Percentiles rank a stretch among this genome's conserved stretches.
Conservation (phyloP, 2,797 vertebrate species). For the Schizopygopsis malacanthus region DNA sequence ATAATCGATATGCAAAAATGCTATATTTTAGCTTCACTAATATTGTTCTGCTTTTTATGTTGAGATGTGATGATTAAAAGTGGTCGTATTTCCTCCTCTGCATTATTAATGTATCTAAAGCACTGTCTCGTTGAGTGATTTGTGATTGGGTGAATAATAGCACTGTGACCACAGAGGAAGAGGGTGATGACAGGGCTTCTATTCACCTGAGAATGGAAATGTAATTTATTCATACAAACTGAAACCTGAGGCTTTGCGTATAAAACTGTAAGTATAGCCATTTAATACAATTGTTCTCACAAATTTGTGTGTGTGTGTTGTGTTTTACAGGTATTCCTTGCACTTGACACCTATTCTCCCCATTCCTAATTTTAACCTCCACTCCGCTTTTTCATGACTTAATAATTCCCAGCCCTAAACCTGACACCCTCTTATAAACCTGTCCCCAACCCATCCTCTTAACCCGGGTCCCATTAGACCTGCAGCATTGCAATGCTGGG, state of each 20-base stretch:
- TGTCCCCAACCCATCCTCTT: slow-evolving; percentile 1
- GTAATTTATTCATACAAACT: too few species aligned
- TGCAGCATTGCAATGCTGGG: slow-evolving; percentile 83
- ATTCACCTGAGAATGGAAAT: background rate
- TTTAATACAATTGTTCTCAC: background rate
- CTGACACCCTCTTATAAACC: too few species aligned
- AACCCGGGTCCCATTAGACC: slow-evolving; percentile 9
- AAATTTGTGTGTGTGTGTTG: background rate
- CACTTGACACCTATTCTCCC: too few species aligned
- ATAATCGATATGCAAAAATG: too few species aligned
- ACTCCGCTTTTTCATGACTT: too few species aligned
- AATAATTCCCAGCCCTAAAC: too few species aligned
- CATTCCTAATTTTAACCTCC: too few species aligned
- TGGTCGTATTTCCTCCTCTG: background rate
- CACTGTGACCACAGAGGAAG: background rate
- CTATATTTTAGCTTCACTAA: background rate
- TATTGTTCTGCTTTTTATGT: background rate
- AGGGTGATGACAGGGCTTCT: background rate
- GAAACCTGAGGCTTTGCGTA: too few species aligned
- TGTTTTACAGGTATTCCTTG: slow-evolving; percentile 11
- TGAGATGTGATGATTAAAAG: background rate
- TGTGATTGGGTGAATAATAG: background rate
- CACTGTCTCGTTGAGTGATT: background rate
- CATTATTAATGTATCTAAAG: slow-evolving; percentile 22
- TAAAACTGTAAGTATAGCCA: background rate